Evolutionary conservation across 2,113 vertebrate species (phyloP).

Genomic region (Cynoglossus semilaevis): DNA sequence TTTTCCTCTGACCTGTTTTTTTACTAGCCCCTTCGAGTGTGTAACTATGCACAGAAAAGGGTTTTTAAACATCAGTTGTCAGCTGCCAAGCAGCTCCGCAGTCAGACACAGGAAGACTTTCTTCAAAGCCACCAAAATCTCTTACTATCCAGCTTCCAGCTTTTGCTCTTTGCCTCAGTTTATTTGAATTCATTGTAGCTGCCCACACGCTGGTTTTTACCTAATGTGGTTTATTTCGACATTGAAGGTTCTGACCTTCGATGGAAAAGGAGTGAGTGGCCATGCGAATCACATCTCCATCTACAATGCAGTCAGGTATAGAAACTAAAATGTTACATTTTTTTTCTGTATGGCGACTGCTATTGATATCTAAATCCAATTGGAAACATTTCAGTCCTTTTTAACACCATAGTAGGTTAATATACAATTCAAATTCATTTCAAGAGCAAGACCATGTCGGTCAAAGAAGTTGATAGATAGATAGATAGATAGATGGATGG

Average conservation of each 20-base stretch:
- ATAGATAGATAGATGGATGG: too few species aligned
- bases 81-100: constrained; percentile 53
- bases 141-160: neutral
- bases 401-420: too few species aligned
- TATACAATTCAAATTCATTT: too few species aligned
- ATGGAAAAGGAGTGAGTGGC: constrained; percentile 87
- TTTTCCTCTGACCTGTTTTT: constrained; percentile 56
- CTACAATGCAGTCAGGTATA: constrained; percentile 84
- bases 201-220: constrained; percentile 25
- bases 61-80: constrained; percentile 61
- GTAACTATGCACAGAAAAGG: constrained; percentile 51
- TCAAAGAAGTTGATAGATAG: too few species aligned
- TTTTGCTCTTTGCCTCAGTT: constrained; percentile 10
- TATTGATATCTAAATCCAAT: too few species aligned
- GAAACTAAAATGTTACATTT: neutral
- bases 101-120: constrained; percentile 40
- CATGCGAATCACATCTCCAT: constrained; percentile 89
- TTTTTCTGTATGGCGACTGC: neutral
- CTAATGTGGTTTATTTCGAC: constrained; percentile 42
- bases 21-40: constrained; percentile 43
- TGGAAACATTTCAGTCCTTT: too few species aligned
- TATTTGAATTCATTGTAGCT: constrained; percentile 36
- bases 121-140: constrained; percentile 32
- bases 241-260: constrained; percentile 92
- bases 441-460: too few species aligned